Conservation (phyloP, 1,140 invertebrate species). For the Tribolium madens region DNA sequence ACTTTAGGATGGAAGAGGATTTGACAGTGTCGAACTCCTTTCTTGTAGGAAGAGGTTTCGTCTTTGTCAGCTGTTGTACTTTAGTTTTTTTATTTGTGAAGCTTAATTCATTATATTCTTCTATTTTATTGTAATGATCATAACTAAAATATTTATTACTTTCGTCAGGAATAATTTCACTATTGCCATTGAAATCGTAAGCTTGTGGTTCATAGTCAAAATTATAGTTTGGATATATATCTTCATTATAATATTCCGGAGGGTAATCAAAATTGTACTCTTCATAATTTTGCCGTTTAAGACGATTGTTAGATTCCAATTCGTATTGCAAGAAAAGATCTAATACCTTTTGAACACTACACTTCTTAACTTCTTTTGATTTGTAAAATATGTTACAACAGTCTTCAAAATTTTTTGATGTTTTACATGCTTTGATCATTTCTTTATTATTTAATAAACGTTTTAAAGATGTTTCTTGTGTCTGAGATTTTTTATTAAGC, state of each 20-base stretch:
- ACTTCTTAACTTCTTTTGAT: constrained; percentile 29
- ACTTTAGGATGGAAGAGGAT: no score
- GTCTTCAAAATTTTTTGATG: constrained; percentile 50
- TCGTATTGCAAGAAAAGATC: constrained; percentile 28
- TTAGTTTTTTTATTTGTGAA: neutral
- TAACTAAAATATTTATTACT: neutral
- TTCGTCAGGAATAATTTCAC: neutral
- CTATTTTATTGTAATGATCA: no score
- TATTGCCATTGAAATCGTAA: neutral
- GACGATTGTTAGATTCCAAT: constrained; percentile 30
- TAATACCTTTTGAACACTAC: constrained; percentile 44
- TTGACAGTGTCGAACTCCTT: no score
- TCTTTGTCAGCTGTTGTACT: neutral
- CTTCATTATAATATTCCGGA: neutral
- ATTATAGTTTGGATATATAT: neutral
- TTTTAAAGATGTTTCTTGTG: neutral
- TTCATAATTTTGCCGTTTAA: constrained; percentile 13
- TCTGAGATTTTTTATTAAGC: neutral
- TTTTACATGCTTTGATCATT: constrained; percentile 44
- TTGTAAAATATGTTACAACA: constrained; percentile 51
- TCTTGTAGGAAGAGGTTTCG: neutral
- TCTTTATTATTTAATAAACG: constrained; percentile 4
- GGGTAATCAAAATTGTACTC: neutral
- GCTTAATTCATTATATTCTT: no score
- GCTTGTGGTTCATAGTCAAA: neutral